Evolutionary conservation across 2,888 invertebrate species (phyloP).

Genomic region (Ectobius pallidus): DNA sequence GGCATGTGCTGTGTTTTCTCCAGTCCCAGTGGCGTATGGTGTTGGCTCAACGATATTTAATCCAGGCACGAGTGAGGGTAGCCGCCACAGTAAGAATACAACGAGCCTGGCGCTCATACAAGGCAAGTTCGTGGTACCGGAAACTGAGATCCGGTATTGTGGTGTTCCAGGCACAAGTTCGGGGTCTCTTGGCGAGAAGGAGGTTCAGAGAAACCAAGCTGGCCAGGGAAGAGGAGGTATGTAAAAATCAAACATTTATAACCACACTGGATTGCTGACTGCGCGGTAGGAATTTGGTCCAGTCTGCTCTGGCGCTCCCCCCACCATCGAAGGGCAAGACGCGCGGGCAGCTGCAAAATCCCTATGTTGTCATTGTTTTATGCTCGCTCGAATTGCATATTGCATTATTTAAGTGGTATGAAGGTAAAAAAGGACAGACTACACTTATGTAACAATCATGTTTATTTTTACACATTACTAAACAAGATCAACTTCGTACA

Average conservation of each 20-base stretch:
- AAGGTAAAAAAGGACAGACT: too few species aligned
- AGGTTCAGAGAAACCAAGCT: conserved; percentile 8
- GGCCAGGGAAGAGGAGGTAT: conserved; percentile 19
- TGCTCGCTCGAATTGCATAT: too few species aligned
- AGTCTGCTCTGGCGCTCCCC: too few species aligned
- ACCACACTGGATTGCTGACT: too few species aligned
- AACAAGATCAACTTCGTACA: too few species aligned
- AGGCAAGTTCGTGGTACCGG: conserved; percentile 69
- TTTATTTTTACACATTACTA: too few species aligned
- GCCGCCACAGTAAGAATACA: conserved; percentile 74
- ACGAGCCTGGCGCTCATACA: conserved; percentile 75
- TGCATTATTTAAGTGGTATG: too few species aligned
- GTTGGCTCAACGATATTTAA: conserved; percentile 62
- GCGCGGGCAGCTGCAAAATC: too few species aligned
- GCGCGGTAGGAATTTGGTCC: too few species aligned
- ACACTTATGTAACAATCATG: too few species aligned
- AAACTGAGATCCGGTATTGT: conserved; percentile 65
- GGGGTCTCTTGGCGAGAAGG: conserved; percentile 54
- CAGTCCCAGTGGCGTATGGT: conserved; percentile 72
- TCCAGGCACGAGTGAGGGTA: conserved; percentile 57
- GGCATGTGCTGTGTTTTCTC: conserved; percentile 28
- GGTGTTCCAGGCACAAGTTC: conserved; percentile 73
- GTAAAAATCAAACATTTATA: too few species aligned
- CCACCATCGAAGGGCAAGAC: too few species aligned
- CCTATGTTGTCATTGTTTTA: background rate